phyloP scores from a whole-genome alignment of 2,888 invertebrate genomes.

The Megaustenia siamemsis region DNA sequence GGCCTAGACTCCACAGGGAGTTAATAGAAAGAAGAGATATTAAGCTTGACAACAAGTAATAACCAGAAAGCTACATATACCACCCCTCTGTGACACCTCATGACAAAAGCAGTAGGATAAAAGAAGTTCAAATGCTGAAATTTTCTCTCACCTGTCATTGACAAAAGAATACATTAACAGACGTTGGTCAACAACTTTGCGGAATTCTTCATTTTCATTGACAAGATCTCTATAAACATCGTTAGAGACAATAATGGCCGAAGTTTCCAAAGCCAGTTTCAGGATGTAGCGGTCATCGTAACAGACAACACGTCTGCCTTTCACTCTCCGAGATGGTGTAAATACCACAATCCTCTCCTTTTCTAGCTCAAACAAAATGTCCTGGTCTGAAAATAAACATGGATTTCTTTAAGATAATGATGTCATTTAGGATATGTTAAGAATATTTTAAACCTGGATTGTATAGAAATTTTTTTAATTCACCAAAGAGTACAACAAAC shows the following conservation, averaged over 20 bases:
- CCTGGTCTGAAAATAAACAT: slow-evolving; percentile 85
- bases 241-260: slow-evolving; percentile 96
- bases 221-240: slow-evolving; percentile 96
- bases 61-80: no score
- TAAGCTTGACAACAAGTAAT: no score
- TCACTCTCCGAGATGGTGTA: slow-evolving; percentile 93
- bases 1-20: no score
- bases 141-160: slow-evolving; percentile 86
- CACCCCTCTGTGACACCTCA: no score
- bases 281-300: slow-evolving; percentile 89
- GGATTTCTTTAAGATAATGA: no score
- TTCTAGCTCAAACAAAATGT: slow-evolving; percentile 92
- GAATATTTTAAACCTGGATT: not conserved
- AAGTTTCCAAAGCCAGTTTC: slow-evolving; percentile 89
- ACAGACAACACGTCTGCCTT: slow-evolving; percentile 84
- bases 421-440: not conserved
- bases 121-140: no score
- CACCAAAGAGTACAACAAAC: no score
- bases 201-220: slow-evolving; percentile 89
- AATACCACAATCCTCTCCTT: slow-evolving; percentile 92
- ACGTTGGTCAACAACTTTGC: slow-evolving; percentile 93
- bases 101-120: no score
- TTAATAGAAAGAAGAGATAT: no score
- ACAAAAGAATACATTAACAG: slow-evolving; percentile 98
- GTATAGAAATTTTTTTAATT: not conserved